Percentiles rank a stretch among this genome's conserved stretches.
These are phyloP conservation scores for Prunella fulvescens DNA, from an alignment of 2,113 vertebrate genomes.

Conservation along the genomic window DNA sequence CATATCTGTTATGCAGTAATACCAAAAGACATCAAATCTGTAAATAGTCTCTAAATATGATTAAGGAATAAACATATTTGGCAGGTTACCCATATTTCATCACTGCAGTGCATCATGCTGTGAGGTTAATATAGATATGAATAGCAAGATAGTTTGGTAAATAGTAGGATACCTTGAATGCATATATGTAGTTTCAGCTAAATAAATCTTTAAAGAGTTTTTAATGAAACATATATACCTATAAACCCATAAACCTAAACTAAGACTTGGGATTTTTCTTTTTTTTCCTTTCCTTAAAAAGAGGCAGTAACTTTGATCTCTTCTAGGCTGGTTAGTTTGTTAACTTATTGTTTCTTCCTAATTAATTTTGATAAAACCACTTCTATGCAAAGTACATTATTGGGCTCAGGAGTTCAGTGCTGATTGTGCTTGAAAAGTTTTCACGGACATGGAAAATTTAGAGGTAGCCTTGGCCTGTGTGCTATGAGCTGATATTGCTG, in stretches of 20 bases:
- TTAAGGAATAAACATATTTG: neutral
- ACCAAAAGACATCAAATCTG: neutral
- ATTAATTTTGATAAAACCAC: neutral
- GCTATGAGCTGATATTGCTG: neutral
- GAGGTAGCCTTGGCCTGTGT: neutral
- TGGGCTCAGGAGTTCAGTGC: neutral
- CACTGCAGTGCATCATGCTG: neutral
- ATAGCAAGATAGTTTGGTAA: neutral
- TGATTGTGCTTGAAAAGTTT: neutral
- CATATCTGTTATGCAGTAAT: neutral
- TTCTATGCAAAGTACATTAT: neutral
- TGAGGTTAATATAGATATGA: neutral
- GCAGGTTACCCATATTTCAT: neutral
- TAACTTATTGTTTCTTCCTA: neutral
- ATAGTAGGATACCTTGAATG: neutral
- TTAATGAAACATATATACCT: neutral
- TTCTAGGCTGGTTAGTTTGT: neutral
- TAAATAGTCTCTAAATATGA: neutral
- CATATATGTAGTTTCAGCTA: neutral
- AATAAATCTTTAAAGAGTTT: neutral
- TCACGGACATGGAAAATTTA: neutral
- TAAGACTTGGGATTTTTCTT: rapidly evolving
- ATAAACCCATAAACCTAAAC: neutral
- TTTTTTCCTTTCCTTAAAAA: neutral
- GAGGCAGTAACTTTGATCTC: neutral